phyloP scores from a whole-genome alignment of 2,113 vertebrate genomes.

The Trematomus loennbergii region DNA sequence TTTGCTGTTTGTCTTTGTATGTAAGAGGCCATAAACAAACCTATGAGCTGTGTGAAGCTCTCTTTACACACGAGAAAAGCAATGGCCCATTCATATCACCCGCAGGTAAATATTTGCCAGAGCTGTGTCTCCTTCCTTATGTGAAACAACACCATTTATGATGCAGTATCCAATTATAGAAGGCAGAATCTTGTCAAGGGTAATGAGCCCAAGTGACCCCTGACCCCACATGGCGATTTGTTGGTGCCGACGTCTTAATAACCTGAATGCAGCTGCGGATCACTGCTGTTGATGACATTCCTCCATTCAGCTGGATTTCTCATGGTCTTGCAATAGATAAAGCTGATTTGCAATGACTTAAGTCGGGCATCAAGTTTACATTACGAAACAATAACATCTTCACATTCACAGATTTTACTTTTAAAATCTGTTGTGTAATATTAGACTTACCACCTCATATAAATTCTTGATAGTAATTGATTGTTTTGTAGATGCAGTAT shows the following conservation, averaged over 20 bases:
- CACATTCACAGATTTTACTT: too few relatives aligned
- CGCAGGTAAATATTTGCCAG: constrained; percentile 32
- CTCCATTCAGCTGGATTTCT: not conserved
- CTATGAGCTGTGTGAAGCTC: not conserved
- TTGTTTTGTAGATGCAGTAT: too few relatives aligned
- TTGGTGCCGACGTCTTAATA: constrained; percentile 28
- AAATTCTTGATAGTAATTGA: too few relatives aligned
- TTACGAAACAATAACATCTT: not conserved
- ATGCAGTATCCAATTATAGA: constrained; percentile 63
- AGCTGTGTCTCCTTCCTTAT: constrained; percentile 34
- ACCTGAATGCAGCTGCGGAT: constrained; percentile 10
- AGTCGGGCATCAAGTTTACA: not conserved
- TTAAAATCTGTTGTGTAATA: too few relatives aligned
- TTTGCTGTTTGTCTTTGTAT: constrained; percentile 3
- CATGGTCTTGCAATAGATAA: not conserved
- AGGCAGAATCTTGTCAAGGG: constrained; percentile 53
- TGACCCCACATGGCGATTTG: constrained; percentile 46
- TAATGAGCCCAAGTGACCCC: constrained; percentile 56
- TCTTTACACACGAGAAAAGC: constrained; percentile 20
- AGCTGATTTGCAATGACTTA: not conserved
- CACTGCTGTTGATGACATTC: not conserved
- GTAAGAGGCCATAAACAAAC: not conserved
- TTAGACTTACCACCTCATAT: not conserved
- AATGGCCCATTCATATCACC: constrained; percentile 43
- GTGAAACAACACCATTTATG: constrained; percentile 43